These are phyloP conservation scores for Masticophis lateralis DNA, from an alignment of 2,797 vertebrate species.

Conservation along the genomic window DNA sequence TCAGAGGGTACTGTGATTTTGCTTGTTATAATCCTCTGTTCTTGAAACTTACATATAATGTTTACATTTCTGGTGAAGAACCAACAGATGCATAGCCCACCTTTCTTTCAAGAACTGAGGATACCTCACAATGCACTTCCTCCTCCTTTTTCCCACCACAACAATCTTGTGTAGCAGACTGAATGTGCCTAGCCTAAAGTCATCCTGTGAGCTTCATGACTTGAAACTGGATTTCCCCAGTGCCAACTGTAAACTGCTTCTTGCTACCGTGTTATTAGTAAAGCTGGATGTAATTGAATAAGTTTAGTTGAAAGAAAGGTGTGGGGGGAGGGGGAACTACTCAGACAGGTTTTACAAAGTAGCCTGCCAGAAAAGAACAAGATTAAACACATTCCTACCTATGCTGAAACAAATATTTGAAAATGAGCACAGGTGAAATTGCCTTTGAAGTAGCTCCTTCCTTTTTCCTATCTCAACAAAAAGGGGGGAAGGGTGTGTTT, in stretches of 20 bases:
- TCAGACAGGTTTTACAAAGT: conserved; percentile 6
- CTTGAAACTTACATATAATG: background rate
- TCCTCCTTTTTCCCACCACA: background rate
- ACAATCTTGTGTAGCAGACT: background rate
- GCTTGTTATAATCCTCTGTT: background rate
- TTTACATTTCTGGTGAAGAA: background rate
- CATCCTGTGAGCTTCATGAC: background rate
- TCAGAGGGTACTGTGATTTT: background rate
- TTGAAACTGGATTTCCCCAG: background rate
- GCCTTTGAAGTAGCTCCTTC: background rate
- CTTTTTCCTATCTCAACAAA: background rate
- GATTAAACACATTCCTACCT: conserved; percentile 12
- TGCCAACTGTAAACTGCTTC: background rate
- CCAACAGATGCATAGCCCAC: background rate
- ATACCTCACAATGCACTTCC: background rate
- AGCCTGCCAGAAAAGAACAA: background rate
- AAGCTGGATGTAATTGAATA: background rate
- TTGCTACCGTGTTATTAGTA: background rate
- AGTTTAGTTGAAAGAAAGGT: background rate
- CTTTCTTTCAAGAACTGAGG: background rate
- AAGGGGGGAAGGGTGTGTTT: background rate
- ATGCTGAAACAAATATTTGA: conserved; percentile 2
- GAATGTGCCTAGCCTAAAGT: background rate
- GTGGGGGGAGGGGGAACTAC: background rate
- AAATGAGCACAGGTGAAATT: conserved; percentile 6